phyloP scores from a whole-genome alignment of 2,113 vertebrate genomes.

The Dicentrarchus labrax region DNA sequence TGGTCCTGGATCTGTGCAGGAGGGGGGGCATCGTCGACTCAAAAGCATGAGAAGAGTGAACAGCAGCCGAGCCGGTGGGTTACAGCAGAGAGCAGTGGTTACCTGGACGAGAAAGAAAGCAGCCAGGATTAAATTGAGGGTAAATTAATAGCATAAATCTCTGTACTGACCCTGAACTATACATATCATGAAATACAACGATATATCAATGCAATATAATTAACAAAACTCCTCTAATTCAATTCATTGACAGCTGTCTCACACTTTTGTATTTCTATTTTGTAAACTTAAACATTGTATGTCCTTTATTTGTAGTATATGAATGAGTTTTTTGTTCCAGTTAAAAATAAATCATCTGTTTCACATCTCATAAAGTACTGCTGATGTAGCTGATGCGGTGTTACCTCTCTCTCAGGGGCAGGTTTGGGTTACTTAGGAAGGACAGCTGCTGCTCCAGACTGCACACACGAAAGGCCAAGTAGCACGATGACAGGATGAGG shows the following conservation, averaged over 20 bases:
- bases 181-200: no score
- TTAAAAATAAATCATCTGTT: background rate
- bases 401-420: conserved; percentile 84
- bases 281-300: background rate
- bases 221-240: no score
- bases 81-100: conserved; percentile 56
- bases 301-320: background rate
- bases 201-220: no score
- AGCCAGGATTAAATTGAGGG: background rate
- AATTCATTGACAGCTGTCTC: no score
- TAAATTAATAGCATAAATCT: background rate
- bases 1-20: conserved; percentile 57
- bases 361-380: background rate
- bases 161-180: no score
- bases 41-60: conserved; percentile 25
- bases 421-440: conserved; percentile 85
- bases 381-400: conserved; percentile 49
- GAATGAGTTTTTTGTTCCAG: background rate
- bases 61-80: conserved; percentile 24
- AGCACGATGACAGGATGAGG: conserved; percentile 93
- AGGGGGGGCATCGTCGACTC: conserved; percentile 13
- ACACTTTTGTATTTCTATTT: background rate
- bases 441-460: conserved; percentile 93
- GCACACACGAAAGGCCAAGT: conserved; percentile 94
- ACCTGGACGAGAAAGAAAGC: conserved; percentile 63